phyloP scores from a whole-genome alignment of 2,888 invertebrate genomes.

The Rhodophaea formosa region DNA sequence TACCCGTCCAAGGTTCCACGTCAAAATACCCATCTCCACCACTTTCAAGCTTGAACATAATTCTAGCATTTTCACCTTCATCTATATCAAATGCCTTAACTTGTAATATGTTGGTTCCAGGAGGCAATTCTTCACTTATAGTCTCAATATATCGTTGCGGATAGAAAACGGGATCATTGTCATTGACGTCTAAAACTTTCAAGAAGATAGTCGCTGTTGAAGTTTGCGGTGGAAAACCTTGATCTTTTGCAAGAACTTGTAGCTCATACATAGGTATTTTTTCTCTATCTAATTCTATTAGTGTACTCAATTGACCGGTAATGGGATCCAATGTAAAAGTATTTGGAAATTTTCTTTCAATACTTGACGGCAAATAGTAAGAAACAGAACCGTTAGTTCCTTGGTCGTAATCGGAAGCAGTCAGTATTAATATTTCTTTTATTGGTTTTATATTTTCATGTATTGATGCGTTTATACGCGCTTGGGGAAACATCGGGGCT shows the following conservation, averaged over 20 bases:
- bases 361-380: constrained; percentile 89
- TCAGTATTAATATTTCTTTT: constrained; percentile 90
- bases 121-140: constrained; percentile 84
- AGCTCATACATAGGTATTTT: constrained; percentile 89
- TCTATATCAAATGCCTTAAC: constrained; percentile 93
- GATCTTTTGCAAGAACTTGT: constrained; percentile 93
- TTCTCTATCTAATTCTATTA: constrained; percentile 90
- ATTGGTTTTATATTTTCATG: constrained; percentile 90
- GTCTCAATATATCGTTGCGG: constrained; percentile 92
- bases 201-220: constrained; percentile 93
- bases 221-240: constrained; percentile 93
- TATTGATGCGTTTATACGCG: constrained; percentile 86
- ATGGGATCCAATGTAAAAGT: constrained; percentile 91
- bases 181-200: constrained; percentile 92
- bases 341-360: constrained; percentile 90
- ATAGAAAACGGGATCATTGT: constrained; percentile 95
- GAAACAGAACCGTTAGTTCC: constrained; percentile 96
- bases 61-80: constrained; percentile 92
- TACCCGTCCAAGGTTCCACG: constrained; percentile 89
- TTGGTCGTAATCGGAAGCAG: constrained; percentile 95
- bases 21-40: constrained; percentile 90
- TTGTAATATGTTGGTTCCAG: constrained; percentile 85
- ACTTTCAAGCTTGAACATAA: constrained; percentile 89
- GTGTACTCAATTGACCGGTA: constrained; percentile 91
- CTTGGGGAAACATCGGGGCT: constrained; percentile 91